A percentile compares a stretch with the other conserved stretches of the same genome.
Conservation (phyloP, 2,113 vertebrate genomes). For the Rissa tridactyla region DNA sequence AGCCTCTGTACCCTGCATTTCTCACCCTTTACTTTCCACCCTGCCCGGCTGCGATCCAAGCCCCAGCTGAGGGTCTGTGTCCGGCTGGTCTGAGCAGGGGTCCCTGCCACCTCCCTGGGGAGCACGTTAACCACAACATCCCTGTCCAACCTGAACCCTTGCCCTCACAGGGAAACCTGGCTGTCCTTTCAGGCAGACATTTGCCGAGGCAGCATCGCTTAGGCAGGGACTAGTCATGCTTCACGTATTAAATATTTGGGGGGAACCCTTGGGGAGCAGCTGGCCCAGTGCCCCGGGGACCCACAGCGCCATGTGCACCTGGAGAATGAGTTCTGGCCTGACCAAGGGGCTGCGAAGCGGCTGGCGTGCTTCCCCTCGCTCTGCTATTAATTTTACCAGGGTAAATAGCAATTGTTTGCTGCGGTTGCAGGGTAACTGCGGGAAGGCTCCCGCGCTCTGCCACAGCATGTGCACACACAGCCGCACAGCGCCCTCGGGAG, state of each 20-base stretch:
- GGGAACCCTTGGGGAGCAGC: not conserved
- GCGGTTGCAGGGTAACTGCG: not conserved
- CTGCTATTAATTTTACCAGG: not conserved
- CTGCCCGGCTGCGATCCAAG: not conserved
- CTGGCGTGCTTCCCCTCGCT: not conserved
- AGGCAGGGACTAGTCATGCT: not conserved
- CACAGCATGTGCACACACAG: not conserved
- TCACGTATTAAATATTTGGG: not conserved
- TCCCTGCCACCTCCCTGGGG: not conserved
- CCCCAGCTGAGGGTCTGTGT: not conserved
- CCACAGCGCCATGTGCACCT: not conserved
- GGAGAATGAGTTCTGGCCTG: not conserved
- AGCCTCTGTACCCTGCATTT: accelerated
- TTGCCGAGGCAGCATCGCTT: not conserved
- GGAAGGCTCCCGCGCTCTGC: not conserved
- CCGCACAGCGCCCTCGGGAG: not conserved
- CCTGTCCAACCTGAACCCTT: not conserved
- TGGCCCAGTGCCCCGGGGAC: not conserved
- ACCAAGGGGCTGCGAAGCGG: not conserved
- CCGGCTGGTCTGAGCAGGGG: not conserved
- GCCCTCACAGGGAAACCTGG: accelerated
- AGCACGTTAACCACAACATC: accelerated
- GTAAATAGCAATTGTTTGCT: not conserved
- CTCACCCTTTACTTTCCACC: not conserved
- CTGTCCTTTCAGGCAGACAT: accelerated